Evolutionary conservation across 1,140 invertebrate genomes (phyloP), one percentile per base, ranked within the genome.

Genomic region (Dolichoris vasculosae): DNA sequence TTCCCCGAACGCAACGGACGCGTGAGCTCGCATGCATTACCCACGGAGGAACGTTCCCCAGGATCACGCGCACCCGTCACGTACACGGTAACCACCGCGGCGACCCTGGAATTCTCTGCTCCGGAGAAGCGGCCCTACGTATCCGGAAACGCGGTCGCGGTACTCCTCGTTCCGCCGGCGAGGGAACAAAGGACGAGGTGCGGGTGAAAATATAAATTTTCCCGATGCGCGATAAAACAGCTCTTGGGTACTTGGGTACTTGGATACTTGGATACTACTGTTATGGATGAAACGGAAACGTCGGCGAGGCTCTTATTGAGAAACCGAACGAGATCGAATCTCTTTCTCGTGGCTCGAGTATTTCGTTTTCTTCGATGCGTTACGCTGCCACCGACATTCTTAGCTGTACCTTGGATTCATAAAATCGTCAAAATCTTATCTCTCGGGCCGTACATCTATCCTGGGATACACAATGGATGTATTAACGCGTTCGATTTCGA

Each of bases 201-300:
- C 75, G 43, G 26, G 75, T 51, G 75, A 13, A 77, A 32, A 55
- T 77, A 77, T 55, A 77, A 77, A 77, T 51, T 77, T 77, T 13
- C 7, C 75, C 2, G 2, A 9, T n/a, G 23, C 55, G 51, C 51
- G 73, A 76, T 76, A 71, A 71, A 71, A 26, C 9, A 1, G 8
- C n/a, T 15, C 23, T 32, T 11, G 38, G 35, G 32, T 40, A 40
- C n/a, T n/a, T n/a, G n/a, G n/a, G n/a, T n/a, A n/a, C n/a, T n/a
- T n/a, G n/a, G n/a, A n/a, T n/a, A n/a, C n/a, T n/a, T n/a, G n/a
- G n/a, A n/a, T n/a, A n/a, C n/a, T n/a, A n/a, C 38, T 40, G 69
- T 71, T 71, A 40, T 51, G 9, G 8, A 7, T 51, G 46, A 55
- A 77, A 51, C n/a, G 48, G 75, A 77, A 77, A 23, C 46, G 32